phyloP scores from a whole-genome alignment of 2,797 vertebrate genomes.

The Ammospiza maritima region DNA sequence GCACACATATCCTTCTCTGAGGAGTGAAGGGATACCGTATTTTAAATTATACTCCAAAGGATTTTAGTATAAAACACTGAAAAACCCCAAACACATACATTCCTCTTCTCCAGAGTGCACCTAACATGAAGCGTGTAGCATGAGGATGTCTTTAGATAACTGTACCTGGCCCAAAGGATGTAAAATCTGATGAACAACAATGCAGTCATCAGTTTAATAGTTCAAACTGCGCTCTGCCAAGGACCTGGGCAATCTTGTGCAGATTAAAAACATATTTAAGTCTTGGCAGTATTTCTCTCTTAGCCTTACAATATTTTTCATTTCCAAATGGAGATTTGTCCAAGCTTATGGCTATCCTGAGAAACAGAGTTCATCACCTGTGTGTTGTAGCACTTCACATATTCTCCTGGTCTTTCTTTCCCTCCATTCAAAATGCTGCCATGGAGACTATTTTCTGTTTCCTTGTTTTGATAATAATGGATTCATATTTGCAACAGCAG shows the following conservation, averaged over 20 bases:
- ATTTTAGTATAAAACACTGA: background rate
- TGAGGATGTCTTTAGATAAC: background rate
- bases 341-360: background rate
- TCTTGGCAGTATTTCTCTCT: background rate
- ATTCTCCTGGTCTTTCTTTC: background rate
- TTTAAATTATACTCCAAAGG: background rate
- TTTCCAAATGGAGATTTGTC: slow-evolving; percentile 9
- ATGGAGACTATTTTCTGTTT: background rate
- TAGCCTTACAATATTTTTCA: background rate
- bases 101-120: background rate
- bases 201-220: background rate
- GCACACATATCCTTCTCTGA: background rate
- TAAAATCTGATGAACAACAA: background rate
- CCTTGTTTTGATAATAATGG: background rate
- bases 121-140: background rate
- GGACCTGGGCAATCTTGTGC: background rate
- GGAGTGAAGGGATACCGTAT: background rate
- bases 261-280: background rate
- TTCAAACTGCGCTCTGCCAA: background rate
- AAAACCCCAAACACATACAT: background rate
- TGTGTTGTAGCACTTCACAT: background rate
- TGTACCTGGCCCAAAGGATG: background rate
- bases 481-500: slow-evolving; percentile 19
- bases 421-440: background rate
- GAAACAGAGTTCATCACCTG: background rate